Base-by-base conservation (phyloP, 1,140 invertebrate genomes). In the Fopius arisanus region DNA sequence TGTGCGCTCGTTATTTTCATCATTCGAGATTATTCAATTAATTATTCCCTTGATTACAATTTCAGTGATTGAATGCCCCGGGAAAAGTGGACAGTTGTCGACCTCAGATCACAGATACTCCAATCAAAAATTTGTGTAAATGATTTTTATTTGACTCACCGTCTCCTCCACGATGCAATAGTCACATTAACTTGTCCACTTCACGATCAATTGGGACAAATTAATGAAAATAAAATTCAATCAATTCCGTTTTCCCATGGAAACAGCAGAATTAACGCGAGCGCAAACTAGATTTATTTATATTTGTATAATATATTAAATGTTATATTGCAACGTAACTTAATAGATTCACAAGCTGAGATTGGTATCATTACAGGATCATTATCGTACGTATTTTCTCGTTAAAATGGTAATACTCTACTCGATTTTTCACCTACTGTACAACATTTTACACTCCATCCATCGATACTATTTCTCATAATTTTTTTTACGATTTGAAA, bases 271-370 rank as follows among this genome's bases (percentile, higher is more conserved):
- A 48, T 48, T 48, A 48, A 16, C 33, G 29, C 26, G 19, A 48
- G 23, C 28, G 23, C 33, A 48, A 62, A 31, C 19, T 72, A 51
- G 14, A 37, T 62, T 65, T 51, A 72, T 65, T 31, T 51, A 48
- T 43, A 65, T 65, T 19, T 40, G 80, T 77, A 74, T 78, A 74
- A 82, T 86, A 84, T 86, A 86, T 86, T 83, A 85, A 82, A 83
- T 83, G 82, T 87, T 82, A 72, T 72, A 84, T 83, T 86, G 86
- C 83, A 87, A 86, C 75, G 80, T 85, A 86, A 85, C 76, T 80
- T 85, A 86, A 83, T 83, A 84, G 84, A 87, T 88, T 87, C 86
- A 85, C 80, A 86, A 87, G 84, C 82, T 88, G 84, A 86, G 84
- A 88, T 87, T 88, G 84, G 81, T 87, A 87, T 86, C 81, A 82